Evolutionary conservation across 2,888 invertebrate species (phyloP).

Genomic region (Smittia sp.): DNA sequence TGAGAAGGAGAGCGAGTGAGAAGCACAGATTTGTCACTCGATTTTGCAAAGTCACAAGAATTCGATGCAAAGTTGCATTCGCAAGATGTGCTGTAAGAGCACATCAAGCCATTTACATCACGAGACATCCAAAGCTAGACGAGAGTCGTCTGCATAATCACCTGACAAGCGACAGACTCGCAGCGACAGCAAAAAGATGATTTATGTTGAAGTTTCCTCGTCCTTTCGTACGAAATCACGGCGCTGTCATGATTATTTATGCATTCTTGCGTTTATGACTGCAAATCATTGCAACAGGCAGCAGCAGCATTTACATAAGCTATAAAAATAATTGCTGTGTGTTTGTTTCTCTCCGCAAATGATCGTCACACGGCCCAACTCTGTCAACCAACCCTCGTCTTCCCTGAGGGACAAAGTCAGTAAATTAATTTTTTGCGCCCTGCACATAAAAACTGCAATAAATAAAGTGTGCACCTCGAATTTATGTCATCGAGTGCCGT

Average conservation of each 20-base stretch:
- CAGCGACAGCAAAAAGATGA: background rate
- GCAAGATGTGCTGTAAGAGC: no score
- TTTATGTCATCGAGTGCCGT: background rate
- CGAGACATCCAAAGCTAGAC: background rate
- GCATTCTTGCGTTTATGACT: conserved; percentile 7
- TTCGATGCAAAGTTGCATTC: background rate
- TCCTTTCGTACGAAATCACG: background rate
- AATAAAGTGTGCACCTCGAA: conserved; percentile 27
- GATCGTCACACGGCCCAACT: background rate
- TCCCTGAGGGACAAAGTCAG: background rate
- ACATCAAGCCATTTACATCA: background rate
- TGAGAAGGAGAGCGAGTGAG: background rate
- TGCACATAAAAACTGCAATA: background rate
- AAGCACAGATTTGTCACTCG: conserved; percentile 33
- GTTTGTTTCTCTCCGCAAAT: background rate
- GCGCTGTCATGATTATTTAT: background rate
- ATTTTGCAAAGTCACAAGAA: conserved; percentile 26
- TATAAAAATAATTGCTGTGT: conserved; percentile 29
- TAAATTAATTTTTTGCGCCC: conserved; percentile 6
- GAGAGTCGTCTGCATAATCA: background rate
- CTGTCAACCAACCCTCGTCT: background rate
- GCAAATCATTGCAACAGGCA: conserved; percentile 24
- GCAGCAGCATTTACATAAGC: conserved; percentile 33
- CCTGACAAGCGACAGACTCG: background rate
- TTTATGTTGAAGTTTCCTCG: conserved; percentile 4